phyloP scores from a whole-genome alignment of 2,888 invertebrate genomes.

The Coelinius sp. region DNA sequence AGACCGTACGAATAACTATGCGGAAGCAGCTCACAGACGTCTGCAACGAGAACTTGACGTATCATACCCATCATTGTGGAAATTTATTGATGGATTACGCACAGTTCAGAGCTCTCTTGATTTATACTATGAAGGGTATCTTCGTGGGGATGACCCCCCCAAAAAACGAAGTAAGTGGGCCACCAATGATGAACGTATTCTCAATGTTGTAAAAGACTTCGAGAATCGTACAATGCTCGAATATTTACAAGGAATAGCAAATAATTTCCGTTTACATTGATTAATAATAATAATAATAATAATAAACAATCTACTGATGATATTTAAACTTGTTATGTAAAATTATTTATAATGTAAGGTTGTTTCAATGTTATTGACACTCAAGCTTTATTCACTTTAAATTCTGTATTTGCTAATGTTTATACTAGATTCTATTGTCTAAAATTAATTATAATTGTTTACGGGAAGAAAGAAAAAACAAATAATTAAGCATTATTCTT shows the following conservation, averaged over 20 bases:
- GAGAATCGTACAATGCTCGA: background rate
- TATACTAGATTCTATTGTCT: background rate
- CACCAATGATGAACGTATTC: background rate
- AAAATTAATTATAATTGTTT: background rate
- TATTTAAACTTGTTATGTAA: too few relatives aligned
- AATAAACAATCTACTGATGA: too few relatives aligned
- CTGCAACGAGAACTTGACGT: constrained; percentile 38
- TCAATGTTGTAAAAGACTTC: background rate
- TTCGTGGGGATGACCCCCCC: background rate
- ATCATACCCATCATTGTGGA: constrained; percentile 26
- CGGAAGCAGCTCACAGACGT: constrained; percentile 38
- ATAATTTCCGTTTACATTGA: background rate
- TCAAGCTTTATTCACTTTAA: too few relatives aligned
- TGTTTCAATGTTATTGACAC: too few relatives aligned
- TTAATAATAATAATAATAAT: too few relatives aligned
- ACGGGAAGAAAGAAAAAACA: too few relatives aligned
- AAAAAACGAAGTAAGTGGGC: background rate
- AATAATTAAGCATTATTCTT: too few relatives aligned
- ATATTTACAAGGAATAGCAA: background rate
- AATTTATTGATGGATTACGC: constrained; percentile 14
- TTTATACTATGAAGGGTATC: background rate
- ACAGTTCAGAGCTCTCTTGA: background rate
- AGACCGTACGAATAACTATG: constrained; percentile 39
- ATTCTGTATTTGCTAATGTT: background rate
- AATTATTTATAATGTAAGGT: background rate